A percentile compares a stretch with the other conserved stretches of the same genome.
Conservation (phyloP, 2,888 invertebrate genomes). For the Neocrepidodera transversa region DNA sequence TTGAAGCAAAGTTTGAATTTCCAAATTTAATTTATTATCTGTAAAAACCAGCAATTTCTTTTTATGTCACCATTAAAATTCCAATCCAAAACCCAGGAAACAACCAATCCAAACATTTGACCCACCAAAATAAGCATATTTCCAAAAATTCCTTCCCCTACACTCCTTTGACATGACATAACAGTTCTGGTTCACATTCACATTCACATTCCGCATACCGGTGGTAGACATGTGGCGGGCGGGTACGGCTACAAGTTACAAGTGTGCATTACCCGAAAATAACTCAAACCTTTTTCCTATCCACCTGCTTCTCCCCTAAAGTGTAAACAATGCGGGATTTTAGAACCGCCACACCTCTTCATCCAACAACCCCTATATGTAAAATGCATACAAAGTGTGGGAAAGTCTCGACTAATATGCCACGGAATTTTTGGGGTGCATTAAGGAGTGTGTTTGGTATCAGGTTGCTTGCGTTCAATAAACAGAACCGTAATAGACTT, state of each 20-base stretch:
- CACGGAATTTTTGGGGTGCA: slow-evolving; percentile 35
- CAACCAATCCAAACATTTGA: not conserved
- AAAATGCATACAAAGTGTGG: slow-evolving; percentile 37
- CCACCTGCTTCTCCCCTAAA: slow-evolving; percentile 36
- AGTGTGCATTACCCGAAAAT: slow-evolving; percentile 36
- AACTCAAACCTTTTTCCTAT: slow-evolving; percentile 23
- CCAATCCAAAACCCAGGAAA: not conserved
- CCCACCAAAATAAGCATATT: not conserved
- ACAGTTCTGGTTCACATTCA: slow-evolving; percentile 12
- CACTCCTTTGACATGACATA: slow-evolving; percentile 7
- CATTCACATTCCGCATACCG: slow-evolving; percentile 34
- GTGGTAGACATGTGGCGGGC: slow-evolving; percentile 11
- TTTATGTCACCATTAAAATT: not conserved
- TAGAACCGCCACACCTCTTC: slow-evolving; percentile 35
- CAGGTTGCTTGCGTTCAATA: slow-evolving; percentile 26
- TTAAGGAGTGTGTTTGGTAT: slow-evolving; percentile 17
- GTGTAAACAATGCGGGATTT: slow-evolving; percentile 34
- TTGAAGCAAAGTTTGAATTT: no score
- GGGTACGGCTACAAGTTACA: slow-evolving; percentile 34
- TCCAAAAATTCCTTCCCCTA: slow-evolving; percentile 1
- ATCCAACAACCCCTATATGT: slow-evolving; percentile 28
- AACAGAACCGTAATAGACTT: slow-evolving; percentile 15
- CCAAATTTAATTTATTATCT: no score
- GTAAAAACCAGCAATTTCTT: no score
- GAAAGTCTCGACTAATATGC: slow-evolving; percentile 37